Evolutionary conservation across 2,888 invertebrate species (phyloP).

Genomic region (Smittia sp.): DNA sequence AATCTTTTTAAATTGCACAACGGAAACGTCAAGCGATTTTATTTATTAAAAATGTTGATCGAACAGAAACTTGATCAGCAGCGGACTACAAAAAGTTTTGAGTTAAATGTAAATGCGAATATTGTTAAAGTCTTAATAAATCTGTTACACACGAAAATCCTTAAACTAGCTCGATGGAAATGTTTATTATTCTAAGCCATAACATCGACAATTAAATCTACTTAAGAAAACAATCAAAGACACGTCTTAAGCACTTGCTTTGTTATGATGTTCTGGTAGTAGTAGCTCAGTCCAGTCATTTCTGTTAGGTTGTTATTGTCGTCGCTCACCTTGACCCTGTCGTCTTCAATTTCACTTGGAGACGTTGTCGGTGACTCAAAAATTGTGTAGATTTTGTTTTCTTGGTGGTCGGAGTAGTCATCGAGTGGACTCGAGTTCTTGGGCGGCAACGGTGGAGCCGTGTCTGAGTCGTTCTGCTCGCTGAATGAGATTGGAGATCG

Average conservation of each 20-base stretch:
- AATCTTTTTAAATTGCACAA: too few relatives aligned
- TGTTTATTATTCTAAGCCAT: not conserved
- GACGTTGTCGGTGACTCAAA: conserved; percentile 39
- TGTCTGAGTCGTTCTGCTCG: conserved; percentile 32
- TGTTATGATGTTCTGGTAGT: conserved; percentile 56
- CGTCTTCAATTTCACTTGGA: conserved; percentile 26
- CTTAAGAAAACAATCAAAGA: conserved; percentile 45
- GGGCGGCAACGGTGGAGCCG: not conserved
- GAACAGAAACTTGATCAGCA: too few relatives aligned
- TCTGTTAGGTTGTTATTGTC: conserved; percentile 44
- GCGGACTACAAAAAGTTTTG: too few relatives aligned
- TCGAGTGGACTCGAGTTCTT: conserved; percentile 29
- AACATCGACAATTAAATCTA: not conserved
- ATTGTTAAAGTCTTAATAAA: too few relatives aligned
- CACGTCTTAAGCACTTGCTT: conserved; percentile 61
- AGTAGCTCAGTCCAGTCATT: conserved; percentile 51
- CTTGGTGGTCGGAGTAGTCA: conserved; percentile 7
- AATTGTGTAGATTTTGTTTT: conserved; percentile 41
- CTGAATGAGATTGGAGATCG: conserved; percentile 45
- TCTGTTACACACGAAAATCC: too few relatives aligned
- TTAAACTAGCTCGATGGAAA: not conserved
- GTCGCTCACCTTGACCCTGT: conserved; percentile 39
- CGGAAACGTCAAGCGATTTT: too few relatives aligned
- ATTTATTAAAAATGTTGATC: too few relatives aligned
- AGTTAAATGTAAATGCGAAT: too few relatives aligned